Percentiles rank a stretch among this genome's conserved stretches.
Evolutionary conservation across 1,140 invertebrate genomes (phyloP).

Genomic region (Drosophila arawakana): DNA sequence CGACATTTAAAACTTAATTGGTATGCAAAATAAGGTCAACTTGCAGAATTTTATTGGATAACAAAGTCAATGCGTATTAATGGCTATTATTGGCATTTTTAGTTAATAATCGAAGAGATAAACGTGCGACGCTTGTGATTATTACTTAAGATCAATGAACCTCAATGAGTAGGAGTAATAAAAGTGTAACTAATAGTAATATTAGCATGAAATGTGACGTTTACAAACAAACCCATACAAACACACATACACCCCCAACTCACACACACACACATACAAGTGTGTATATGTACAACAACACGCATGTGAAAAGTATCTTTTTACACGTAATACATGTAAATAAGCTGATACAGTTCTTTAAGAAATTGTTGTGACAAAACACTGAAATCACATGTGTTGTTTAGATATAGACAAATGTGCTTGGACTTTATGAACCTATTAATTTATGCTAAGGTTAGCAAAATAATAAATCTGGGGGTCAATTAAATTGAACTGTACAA

Average conservation of each 20-base stretch:
- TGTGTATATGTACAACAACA: slow-evolving; percentile 3
- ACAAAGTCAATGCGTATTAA: neutral
- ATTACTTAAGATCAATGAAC: slow-evolving; percentile 40
- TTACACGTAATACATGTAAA: slow-evolving; percentile 45
- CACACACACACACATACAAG: slow-evolving; percentile 1
- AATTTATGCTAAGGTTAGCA: too few species aligned
- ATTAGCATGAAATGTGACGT: slow-evolving; percentile 13
- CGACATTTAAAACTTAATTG: neutral
- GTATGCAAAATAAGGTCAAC: neutral
- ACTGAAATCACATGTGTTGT: too few species aligned
- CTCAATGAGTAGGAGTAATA: slow-evolving; percentile 1
- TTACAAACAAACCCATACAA: slow-evolving; percentile 29
- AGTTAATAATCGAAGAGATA: slow-evolving; percentile 7
- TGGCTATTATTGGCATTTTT: neutral
- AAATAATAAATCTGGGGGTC: too few species aligned
- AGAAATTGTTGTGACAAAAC: neutral
- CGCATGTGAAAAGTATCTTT: slow-evolving; percentile 38
- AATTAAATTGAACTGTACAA: too few species aligned
- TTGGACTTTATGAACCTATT: too few species aligned
- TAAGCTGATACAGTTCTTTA: neutral
- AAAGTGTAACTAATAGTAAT: slow-evolving; percentile 37
- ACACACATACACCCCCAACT: neutral
- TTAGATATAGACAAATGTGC: too few species aligned
- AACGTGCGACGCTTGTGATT: neutral
- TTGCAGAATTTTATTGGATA: neutral